Conservation (phyloP, 2,888 invertebrate genomes). For the Cistogaster globosa region DNA sequence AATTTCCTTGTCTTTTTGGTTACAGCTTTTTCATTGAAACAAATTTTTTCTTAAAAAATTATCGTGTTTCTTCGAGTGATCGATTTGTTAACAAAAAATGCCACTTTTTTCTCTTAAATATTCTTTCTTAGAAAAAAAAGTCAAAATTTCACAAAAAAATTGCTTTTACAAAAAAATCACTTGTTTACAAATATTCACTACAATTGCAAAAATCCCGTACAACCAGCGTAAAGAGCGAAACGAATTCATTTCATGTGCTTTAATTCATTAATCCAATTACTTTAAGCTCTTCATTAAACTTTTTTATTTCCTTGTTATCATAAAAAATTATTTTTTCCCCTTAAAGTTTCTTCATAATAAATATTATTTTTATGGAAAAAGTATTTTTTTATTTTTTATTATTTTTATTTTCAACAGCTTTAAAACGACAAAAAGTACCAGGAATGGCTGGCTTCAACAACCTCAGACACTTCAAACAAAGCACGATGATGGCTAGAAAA, state of each 20-base stretch:
- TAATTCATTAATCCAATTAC: constrained; percentile 34
- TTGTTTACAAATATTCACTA: too few relatives aligned
- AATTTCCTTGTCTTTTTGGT: too few relatives aligned
- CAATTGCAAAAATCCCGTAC: too few relatives aligned
- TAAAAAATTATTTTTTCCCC: neutral
- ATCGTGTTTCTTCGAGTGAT: neutral
- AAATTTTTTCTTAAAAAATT: too few relatives aligned
- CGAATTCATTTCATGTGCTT: neutral
- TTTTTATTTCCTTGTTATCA: constrained; percentile 16
- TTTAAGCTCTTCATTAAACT: constrained; percentile 19
- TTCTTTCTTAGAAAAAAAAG: too few relatives aligned
- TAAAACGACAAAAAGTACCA: constrained; percentile 19
- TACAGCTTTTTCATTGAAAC: too few relatives aligned
- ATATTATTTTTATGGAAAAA: constrained; percentile 26
- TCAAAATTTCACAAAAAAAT: too few relatives aligned
- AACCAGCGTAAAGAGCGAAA: too few relatives aligned
- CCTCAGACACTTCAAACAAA: constrained; percentile 54
- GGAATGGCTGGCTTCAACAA: constrained; percentile 50
- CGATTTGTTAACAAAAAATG: neutral
- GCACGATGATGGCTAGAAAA: constrained; percentile 45
- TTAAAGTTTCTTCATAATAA: constrained; percentile 11
- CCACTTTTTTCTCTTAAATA: neutral
- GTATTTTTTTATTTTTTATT: constrained; percentile 4
- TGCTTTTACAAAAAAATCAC: too few relatives aligned
- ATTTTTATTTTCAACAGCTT: constrained; percentile 17